Conservation (phyloP, 2,797 vertebrate genomes). For the Paguma larvata region DNA sequence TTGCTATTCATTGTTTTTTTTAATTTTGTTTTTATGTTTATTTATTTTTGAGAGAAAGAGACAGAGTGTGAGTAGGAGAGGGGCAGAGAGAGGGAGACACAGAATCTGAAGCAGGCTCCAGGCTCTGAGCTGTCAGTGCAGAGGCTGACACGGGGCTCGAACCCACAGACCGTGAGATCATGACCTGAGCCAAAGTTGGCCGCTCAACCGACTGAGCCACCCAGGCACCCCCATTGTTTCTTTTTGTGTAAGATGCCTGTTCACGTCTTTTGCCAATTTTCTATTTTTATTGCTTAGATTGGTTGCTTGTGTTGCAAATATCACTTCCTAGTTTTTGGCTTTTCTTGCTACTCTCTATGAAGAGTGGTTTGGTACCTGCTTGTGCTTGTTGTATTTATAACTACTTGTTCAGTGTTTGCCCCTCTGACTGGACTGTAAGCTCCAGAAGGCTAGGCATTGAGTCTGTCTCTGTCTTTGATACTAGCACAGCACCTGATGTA, state of each 20-base stretch:
- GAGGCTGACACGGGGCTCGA: too few species aligned
- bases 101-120: too few species aligned
- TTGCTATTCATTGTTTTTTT: background rate
- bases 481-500: background rate
- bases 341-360: background rate
- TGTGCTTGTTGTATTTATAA: background rate
- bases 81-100: too few species aligned
- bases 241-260: background rate
- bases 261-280: background rate
- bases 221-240: background rate
- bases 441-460: background rate
- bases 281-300: slow-evolving; percentile 13
- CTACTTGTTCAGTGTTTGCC: background rate
- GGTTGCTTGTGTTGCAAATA: background rate
- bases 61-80: too few species aligned
- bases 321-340: background rate
- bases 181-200: too few species aligned
- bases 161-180: too few species aligned
- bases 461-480: background rate
- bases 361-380: background rate
- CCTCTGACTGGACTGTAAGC: background rate
- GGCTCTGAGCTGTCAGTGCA: too few species aligned
- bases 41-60: too few species aligned
- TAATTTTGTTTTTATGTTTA: too few species aligned
- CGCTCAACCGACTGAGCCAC: too few species aligned